phyloP scores from a whole-genome alignment of 2,797 vertebrate genomes.

The Epinephelus coioides region DNA sequence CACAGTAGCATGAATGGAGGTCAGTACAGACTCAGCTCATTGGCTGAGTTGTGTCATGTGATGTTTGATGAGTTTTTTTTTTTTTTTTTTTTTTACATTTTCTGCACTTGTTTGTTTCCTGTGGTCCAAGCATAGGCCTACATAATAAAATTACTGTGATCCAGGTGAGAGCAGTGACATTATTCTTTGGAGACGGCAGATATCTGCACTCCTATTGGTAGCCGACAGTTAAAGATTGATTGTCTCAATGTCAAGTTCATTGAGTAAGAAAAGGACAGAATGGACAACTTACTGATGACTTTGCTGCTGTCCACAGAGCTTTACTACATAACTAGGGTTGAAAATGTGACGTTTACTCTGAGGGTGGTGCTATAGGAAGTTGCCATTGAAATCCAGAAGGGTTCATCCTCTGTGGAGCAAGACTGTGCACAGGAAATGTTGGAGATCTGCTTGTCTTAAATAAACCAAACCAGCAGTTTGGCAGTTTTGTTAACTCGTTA shows the following conservation, averaged over 20 bases:
- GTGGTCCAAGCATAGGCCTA: too few relatives aligned
- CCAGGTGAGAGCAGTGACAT: background rate
- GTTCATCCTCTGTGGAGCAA: background rate
- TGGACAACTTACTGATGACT: background rate
- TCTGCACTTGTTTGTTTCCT: too few relatives aligned
- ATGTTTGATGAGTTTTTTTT: too few relatives aligned
- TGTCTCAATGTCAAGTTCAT: too few relatives aligned
- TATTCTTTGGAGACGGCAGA: background rate
- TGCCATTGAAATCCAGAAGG: too few relatives aligned
- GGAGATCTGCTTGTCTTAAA: too few relatives aligned
- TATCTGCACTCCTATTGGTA: background rate
- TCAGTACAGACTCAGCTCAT: background rate
- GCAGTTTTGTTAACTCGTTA: too few relatives aligned
- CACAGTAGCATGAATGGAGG: constrained; percentile 25
- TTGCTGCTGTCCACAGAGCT: background rate
- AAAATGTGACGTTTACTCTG: too few relatives aligned
- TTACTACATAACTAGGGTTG: too few relatives aligned
- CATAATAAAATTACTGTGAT: too few relatives aligned
- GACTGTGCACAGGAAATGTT: background rate
- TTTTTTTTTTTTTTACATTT: background rate
- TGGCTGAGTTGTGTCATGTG: background rate
- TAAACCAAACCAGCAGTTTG: background rate
- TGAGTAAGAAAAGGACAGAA: background rate
- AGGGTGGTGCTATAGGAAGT: too few relatives aligned
- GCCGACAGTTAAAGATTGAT: too few relatives aligned